Evolutionary conservation across 1,140 invertebrate genomes (phyloP).

Genomic region (Drosophila gunungcola): DNA sequence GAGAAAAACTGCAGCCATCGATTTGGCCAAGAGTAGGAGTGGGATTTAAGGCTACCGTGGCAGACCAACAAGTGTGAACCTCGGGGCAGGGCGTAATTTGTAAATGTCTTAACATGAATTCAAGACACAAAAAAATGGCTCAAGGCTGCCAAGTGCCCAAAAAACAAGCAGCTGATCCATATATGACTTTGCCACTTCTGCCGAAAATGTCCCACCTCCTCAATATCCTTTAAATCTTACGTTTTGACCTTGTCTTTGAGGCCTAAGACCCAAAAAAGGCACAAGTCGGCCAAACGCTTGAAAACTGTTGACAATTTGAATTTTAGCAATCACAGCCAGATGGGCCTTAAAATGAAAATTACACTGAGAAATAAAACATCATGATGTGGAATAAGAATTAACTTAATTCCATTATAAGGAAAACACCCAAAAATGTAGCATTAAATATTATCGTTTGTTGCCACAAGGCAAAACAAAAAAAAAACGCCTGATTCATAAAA

Average conservation of each 20-base stretch:
- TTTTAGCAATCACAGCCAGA: conserved; percentile 36
- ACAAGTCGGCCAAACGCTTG: conserved; percentile 59
- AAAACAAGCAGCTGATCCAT: conserved; percentile 28
- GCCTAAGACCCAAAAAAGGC: conserved; percentile 31
- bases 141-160: conserved; percentile 18
- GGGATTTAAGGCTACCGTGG: conserved; percentile 1
- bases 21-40: conserved; percentile 14
- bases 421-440: too few species aligned
- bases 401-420: too few species aligned
- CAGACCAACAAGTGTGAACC: conserved; percentile 42
- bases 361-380: not conserved
- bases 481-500: too few species aligned
- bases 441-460: too few species aligned
- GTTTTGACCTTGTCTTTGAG: conserved; percentile 8
- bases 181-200: conserved; percentile 35
- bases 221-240: not conserved
- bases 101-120: conserved; percentile 67
- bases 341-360: conserved; percentile 11
- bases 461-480: too few species aligned
- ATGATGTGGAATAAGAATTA: too few species aligned
- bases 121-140: conserved; percentile 38
- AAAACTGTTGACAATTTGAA: conserved; percentile 77
- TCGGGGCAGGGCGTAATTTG: conserved; percentile 60
- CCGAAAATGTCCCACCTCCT: too few species aligned
- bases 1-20: conserved; percentile 35